Evolutionary conservation across 1,140 invertebrate genomes (phyloP).

Genomic region (Physella acuta): DNA sequence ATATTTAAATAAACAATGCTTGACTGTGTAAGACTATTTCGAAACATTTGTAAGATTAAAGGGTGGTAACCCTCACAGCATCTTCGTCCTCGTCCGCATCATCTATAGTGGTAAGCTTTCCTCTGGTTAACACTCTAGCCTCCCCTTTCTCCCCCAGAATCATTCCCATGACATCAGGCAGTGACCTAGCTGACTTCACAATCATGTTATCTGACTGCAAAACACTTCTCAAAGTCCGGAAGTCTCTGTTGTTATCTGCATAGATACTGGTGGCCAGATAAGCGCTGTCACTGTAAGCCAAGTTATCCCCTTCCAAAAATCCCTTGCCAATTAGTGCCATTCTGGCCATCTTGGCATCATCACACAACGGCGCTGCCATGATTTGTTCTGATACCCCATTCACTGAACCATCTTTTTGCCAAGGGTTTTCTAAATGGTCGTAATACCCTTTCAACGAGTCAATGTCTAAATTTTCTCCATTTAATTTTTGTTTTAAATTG

Average conservation of each 20-base stretch:
- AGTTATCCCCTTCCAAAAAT: background rate
- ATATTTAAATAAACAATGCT: background rate
- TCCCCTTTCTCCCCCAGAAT: constrained; percentile 3
- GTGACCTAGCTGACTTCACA: constrained; percentile 24
- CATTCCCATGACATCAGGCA: constrained; percentile 26
- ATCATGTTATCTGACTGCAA: constrained; percentile 33
- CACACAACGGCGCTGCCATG: constrained; percentile 36
- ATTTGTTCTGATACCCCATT: constrained; percentile 32
- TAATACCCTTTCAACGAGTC: constrained; percentile 10
- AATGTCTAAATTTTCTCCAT: background rate
- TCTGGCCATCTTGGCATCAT: constrained; percentile 41
- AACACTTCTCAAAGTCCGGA: constrained; percentile 30
- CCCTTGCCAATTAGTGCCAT: background rate
- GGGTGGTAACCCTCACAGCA: constrained; percentile 29
- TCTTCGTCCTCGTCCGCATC: constrained; percentile 32
- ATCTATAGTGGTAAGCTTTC: constrained; percentile 28
- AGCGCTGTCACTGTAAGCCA: background rate
- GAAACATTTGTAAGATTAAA: constrained; percentile 15
- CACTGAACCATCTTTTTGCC: constrained; percentile 22
- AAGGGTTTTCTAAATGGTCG: constrained; percentile 22
- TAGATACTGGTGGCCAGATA: background rate
- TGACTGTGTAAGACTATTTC: background rate
- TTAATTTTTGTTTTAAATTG: background rate
- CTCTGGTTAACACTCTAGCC: background rate
- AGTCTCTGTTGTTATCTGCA: constrained; percentile 14